Evolutionary conservation across 2,113 vertebrate species (phyloP), one percentile per base, ranked within the genome.

Genomic region (Malurus cyaneus): DNA sequence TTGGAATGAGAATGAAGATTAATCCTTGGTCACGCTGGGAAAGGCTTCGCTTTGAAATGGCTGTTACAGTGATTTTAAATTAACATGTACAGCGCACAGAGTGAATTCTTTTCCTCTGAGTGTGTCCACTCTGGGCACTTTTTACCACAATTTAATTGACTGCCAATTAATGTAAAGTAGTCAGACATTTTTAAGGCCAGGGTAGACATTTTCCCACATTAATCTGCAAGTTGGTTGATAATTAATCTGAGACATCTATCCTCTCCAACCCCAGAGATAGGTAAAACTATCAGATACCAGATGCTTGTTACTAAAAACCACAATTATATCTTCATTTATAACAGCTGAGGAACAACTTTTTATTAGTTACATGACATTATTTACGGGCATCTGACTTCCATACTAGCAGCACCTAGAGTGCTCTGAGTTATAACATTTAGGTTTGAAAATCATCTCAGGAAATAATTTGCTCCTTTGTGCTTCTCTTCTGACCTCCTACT

Each of bases 91-190:
- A 86, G 72, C 66, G 32, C 5, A 1, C 56, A 78, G 77, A 74
- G 32, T 78, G 47, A 92, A 80, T 90, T 54, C 53, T 86, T 88
- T 61, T 88, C 92, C 82, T 96, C 72, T 57, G 81, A 93, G 69
- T 88, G 39, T 94, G 94, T 92, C 94, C 94, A 96, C 44, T 92
- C 76, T 80, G 77, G 49, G 32, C 80, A 84, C n/a, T 93, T 94
- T 71, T 76, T 72, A 89, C 57, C 39, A 56, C 83, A 61, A 46
- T 86, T 96, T 92, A 95, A 96, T 96, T 94, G 93, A 67, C 65
- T 94, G 76, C n/a, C 90, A 95, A 94, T 96, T 96, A 96, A 56
- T 83, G 72, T 83, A 83, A 89, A 89, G 64, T 41, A 94, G 79
- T 93, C 88, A 88, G 47, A 95, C 65, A 57, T 90, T 94, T 96